A percentile compares a stretch with the other conserved stretches of the same genome.
Evolutionary conservation across 2,113 vertebrate genomes (phyloP).

Genomic region (Atlantisia rogersi): DNA sequence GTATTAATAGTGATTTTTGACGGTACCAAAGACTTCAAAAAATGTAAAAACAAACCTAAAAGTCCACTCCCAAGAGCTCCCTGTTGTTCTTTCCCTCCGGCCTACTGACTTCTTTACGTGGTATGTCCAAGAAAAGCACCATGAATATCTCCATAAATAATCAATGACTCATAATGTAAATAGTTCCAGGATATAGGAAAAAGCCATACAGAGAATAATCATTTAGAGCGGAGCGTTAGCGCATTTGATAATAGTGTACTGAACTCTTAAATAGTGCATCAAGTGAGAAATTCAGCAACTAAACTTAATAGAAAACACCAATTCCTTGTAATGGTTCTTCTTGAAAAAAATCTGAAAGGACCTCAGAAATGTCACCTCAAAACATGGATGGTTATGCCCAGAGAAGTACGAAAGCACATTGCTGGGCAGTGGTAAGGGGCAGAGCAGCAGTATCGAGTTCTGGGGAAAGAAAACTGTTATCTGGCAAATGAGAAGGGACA

Average conservation of each 20-base stretch:
- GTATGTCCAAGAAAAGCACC: conserved; percentile 34
- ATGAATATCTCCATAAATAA: conserved; percentile 24
- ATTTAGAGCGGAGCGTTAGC: not conserved
- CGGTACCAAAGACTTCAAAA: not conserved
- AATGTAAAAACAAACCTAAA: conserved; percentile 8
- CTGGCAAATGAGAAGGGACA: not conserved
- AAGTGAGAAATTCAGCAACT: not conserved
- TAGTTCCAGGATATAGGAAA: conserved; percentile 29
- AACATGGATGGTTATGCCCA: not conserved
- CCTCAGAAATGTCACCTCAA: not conserved
- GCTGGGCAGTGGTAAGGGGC: not conserved
- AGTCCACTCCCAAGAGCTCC: not conserved
- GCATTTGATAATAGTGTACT: not conserved
- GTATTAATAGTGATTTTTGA: not conserved
- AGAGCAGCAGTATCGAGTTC: not conserved
- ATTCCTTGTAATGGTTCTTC: not conserved
- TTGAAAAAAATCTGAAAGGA: not conserved
- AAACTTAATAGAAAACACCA: not conserved
- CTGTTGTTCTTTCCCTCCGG: not conserved
- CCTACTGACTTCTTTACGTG: not conserved
- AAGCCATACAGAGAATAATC: not conserved
- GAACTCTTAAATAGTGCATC: not conserved
- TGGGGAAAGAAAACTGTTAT: not conserved
- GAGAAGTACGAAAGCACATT: not conserved
- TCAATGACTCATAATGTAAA: not conserved